Evolutionary conservation across 2,113 vertebrate species (phyloP).

Genomic region (Stigmatopora argus): DNA sequence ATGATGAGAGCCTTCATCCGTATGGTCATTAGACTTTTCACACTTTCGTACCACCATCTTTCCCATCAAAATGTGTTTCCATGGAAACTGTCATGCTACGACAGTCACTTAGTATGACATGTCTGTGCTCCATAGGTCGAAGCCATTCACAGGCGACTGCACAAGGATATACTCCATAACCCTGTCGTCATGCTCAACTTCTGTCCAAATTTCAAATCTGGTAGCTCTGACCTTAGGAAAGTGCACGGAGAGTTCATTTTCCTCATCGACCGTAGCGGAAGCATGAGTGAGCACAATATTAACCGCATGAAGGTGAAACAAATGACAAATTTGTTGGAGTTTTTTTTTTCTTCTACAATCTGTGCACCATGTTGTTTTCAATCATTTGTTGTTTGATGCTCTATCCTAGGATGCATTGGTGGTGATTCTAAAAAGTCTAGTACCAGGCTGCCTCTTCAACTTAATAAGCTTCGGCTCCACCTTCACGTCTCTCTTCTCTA

Average conservation of each 20-base stretch:
- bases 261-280: slow-evolving; percentile 87
- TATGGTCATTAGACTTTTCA: slow-evolving; percentile 13
- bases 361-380: not conserved
- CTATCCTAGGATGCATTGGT: slow-evolving; percentile 82
- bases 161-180: slow-evolving; percentile 91
- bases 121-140: slow-evolving; percentile 70
- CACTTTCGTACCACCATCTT: not conserved
- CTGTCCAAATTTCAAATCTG: slow-evolving; percentile 80
- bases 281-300: slow-evolving; percentile 81
- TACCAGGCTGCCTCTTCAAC: slow-evolving; percentile 86
- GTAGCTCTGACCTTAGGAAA: slow-evolving; percentile 74
- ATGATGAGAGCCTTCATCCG: not conserved
- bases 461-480: slow-evolving; percentile 86
- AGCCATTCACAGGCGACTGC: slow-evolving; percentile 85
- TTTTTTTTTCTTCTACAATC: not conserved
- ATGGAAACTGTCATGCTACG: slow-evolving; percentile 7
- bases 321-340: not conserved
- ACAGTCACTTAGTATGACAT: not conserved
- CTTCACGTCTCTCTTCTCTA: slow-evolving; percentile 83
- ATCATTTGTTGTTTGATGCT: not conserved
- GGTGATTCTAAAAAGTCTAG: slow-evolving; percentile 87
- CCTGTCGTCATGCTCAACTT: slow-evolving; percentile 93
- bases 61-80: slow-evolving; percentile 63
- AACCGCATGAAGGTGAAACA: slow-evolving; percentile 76
- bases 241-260: slow-evolving; percentile 90